Percentiles rank a stretch among this genome's conserved stretches.
Evolutionary conservation across 2,113 vertebrate species (phyloP).

Genomic region (Coptodon rendalli): DNA sequence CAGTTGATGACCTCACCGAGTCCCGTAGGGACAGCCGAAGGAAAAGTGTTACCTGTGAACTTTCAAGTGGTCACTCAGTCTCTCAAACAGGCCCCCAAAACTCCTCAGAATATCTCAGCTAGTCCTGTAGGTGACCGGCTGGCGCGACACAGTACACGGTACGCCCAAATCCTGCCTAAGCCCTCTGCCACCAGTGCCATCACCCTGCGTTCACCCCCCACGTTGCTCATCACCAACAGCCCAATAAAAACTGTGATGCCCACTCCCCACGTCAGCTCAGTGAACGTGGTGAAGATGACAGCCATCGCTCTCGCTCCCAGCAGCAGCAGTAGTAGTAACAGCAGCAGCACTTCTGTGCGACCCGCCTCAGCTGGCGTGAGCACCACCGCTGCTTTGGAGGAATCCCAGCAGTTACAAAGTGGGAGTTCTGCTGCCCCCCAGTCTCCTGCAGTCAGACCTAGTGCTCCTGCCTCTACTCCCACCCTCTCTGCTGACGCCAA

Average conservation of each 20-base stretch:
- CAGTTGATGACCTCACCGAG: conserved; percentile 94
- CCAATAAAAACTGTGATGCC: conserved; percentile 97
- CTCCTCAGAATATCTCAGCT: conserved; percentile 87
- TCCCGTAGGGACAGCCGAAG: conserved; percentile 84
- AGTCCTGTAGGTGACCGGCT: conserved; percentile 94
- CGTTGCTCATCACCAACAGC: conserved; percentile 95
- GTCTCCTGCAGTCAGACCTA: conserved; percentile 70
- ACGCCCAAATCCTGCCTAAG: conserved; percentile 95
- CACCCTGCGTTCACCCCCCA: conserved; percentile 92
- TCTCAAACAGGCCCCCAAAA: conserved; percentile 94
- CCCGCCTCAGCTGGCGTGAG: conserved; percentile 75
- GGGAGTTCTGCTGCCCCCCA: conserved; percentile 75
- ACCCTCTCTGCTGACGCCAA: conserved; percentile 74
- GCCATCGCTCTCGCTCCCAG: conserved; percentile 89
- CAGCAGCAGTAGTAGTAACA: conserved; percentile 45
- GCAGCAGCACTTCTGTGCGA: conserved; percentile 74
- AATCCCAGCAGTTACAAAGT: conserved; percentile 78
- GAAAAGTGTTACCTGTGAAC: conserved; percentile 93
- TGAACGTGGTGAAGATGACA: conserved; percentile 98
- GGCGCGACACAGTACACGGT: conserved; percentile 83
- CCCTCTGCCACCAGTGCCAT: conserved; percentile 89
- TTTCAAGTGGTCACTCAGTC: conserved; percentile 94
- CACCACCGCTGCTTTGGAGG: conserved; percentile 61
- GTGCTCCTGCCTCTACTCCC: conserved; percentile 42
- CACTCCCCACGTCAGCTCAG: conserved; percentile 85